Base-by-base conservation (phyloP, 2,888 invertebrate genomes). In the Aporophyla lueneburgensis region DNA sequence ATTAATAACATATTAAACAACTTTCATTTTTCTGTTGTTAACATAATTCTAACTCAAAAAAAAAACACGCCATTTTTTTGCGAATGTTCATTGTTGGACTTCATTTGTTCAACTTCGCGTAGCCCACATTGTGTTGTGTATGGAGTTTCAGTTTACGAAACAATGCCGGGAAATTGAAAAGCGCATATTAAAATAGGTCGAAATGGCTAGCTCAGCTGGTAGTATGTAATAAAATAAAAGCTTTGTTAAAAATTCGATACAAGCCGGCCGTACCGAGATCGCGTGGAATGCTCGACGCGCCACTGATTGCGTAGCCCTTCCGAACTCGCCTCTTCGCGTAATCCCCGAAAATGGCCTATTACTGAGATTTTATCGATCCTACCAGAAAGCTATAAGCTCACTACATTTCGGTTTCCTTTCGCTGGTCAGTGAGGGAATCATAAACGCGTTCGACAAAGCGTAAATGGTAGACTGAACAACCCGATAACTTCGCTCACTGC, bases 371-470 rank as follows among this genome's bases (percentile, higher is more conserved):
- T 89, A 89, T 90, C 85, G 88, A 90, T 88, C 82, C 53, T 76
- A 77, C 78, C 78, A 56, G 69, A 81, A 81, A 71, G 81, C 73
- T 81, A 80, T 74, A 70, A 43, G 72, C 80, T 83, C 67, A 75
- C 74, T 84, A 83, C 85, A 78, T 86, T 88, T 86, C 81, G 78
- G 83, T 83, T 87, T 85, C 87, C 81, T 86, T 89, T 85, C 72
- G 78, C 83, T 89, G 91, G 90, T 90, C 91, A 91, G 86, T 87
- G 89, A 86, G 84, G 71, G 81, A 79, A 81, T 88, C 90, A 87
- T 90, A 91, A 91, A 91, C 87, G 81, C 78, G 81, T 75, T 80
- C 85, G 86, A 88, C 88, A 90, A 89, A 91, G 87, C 86, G 72
- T 86, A 86, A 91, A 90, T 88, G 88, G 87, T 68, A 81, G 87